Base-by-base conservation (phyloP, 2,888 invertebrate species). In the Pachliopta kotzebuea region DNA sequence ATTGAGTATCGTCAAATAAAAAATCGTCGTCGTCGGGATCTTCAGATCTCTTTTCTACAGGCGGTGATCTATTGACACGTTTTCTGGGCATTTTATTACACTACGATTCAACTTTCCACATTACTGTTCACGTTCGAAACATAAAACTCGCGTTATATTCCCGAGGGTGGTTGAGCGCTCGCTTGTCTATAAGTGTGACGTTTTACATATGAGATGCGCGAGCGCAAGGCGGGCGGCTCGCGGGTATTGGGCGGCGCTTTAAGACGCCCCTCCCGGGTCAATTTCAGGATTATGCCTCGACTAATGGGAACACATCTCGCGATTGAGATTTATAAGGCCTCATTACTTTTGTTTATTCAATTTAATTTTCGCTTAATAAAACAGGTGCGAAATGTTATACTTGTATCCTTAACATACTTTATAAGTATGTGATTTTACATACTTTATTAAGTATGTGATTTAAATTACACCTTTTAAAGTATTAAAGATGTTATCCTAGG, bases 11-110 rank as follows among this genome's bases (percentile, higher is more conserved):
- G 60, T 91, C 91, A 66, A 90, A 90, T 67, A 88, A 85, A 69
- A 89, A 90, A 72, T 90, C 90, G 67, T 91, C 90, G 67, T 90
- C 90, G 14, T 90, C 89, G 8, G 71, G 77, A 49, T 87, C 89
- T 17, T 89, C 90, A 4, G 74, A 68, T 56, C 84, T 80, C 67
- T 85, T 89, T 21, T 89, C 90, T 11, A 75, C 69, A 0, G 85
- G 79, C 26, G 86, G 83, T 1, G 88, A 84, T 69, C 81, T 78
- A 70, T 80, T 85, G 29, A 75, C 78, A 49, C 88, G 78, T 83
- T 90, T 90, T 68, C 90, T 81, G 9, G 90, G 90, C 91, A 91
- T 91, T 78, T 72, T 57, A 62, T 70, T 61, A 23, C 69, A 71
- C 67, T 67, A 70, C 67, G 67, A 67, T 67, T 72, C 66, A 65